Base-by-base conservation (phyloP, 2,888 invertebrate species). In the Neoascia interrupta region DNA sequence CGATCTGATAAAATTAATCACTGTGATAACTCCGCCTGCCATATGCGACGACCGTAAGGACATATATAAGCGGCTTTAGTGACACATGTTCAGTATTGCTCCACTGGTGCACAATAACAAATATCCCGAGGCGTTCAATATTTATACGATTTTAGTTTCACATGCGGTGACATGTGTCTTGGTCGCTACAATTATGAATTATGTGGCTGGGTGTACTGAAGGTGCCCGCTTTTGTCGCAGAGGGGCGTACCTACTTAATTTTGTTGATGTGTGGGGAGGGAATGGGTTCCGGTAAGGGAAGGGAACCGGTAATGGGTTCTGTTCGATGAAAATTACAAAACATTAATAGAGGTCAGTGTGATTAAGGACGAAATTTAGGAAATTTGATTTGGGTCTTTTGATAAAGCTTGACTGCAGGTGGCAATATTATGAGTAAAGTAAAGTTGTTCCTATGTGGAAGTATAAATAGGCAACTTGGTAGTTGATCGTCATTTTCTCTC, bases 1-100 rank as follows among this genome's bases (percentile, higher is more conserved):
- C 34, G 39, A 75, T 75, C 75, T 69, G 75, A 64, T 69, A 63
- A 63, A 21, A 45, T 53, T 75, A 51, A 69, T 63, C n/a, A 16
- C 36, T 15, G 8, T 23, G 10, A n/a, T n/a, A 8, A 28, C 49
- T 54, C 1, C 3, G 28, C 1, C 10, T 16, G 21, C 10, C 34
- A 28, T 58, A n/a, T 54, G 26, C n/a, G 10, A 11, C 31, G n/a
- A 6, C 31, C 8, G 10, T 19, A 28, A 63, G 41, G 54, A 61
- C 60, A 28, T 8, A n/a, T n/a, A n/a, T 28, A 16, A 49, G 31
- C 18, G 34, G 8, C 26, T 8, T 56, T 56, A 28, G 51, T 69
- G 63, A 69, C 75, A 75, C 37, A 75, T 75, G 69, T 39, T 75
- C 68, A 56, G n/a, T n/a, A 49, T 28, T 51, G 47, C 45, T 45